Evolutionary conservation across 2,888 invertebrate genomes (phyloP).

Genomic region (Habrosyne pyritoides): DNA sequence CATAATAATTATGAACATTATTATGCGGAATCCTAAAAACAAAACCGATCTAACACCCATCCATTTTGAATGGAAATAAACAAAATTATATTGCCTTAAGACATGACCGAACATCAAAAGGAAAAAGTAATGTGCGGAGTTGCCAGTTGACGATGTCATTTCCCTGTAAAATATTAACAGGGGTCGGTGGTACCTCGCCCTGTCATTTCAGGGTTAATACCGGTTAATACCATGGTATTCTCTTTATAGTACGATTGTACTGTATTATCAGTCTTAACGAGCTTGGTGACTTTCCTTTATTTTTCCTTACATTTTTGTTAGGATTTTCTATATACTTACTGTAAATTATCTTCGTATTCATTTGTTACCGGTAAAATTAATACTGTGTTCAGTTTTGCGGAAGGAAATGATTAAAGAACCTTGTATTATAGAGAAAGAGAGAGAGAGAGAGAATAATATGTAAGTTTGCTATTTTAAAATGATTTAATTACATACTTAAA

Average conservation of each 20-base stretch:
- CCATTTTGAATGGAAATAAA: conserved; percentile 61
- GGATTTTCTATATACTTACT: too few species aligned
- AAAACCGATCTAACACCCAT: conserved; percentile 33
- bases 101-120: conserved; percentile 77
- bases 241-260: conserved; percentile 57
- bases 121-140: conserved; percentile 73
- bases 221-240: conserved; percentile 61
- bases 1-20: too few species aligned
- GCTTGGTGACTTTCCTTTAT: conserved; percentile 25
- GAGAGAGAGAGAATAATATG: too few species aligned
- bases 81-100: conserved; percentile 69
- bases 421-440: too few species aligned
- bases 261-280: conserved; percentile 62
- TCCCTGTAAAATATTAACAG: conserved; percentile 76
- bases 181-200: conserved; percentile 57
- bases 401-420: too few species aligned
- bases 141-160: conserved; percentile 63
- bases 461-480: too few species aligned
- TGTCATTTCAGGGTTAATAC: conserved; percentile 73
- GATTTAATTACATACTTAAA: too few species aligned
- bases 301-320: conserved; percentile 11
- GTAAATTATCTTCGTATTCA: too few species aligned
- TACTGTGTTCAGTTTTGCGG: too few species aligned
- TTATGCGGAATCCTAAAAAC: conserved; percentile 19
- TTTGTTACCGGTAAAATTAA: too few species aligned